phyloP scores from a whole-genome alignment of 1,140 invertebrate species.

The Panagrolaimus sp. region DNA sequence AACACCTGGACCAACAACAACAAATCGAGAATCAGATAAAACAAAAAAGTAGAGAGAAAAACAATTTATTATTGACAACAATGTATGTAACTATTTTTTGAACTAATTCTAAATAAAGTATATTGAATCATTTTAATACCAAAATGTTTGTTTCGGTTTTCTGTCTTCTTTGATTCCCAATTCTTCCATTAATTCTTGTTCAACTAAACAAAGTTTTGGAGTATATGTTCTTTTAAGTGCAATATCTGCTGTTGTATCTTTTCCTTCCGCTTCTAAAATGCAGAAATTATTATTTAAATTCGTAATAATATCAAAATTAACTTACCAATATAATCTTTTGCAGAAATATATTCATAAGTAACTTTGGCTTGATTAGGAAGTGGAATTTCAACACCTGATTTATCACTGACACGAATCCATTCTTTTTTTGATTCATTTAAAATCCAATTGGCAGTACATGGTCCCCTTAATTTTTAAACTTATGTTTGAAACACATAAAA shows the following conservation, averaged over 20 bases:
- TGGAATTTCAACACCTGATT: slow-evolving; percentile 67
- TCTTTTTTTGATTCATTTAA: slow-evolving; percentile 61
- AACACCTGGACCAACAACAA: too few species aligned
- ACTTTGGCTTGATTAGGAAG: slow-evolving; percentile 44
- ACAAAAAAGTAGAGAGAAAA: too few species aligned
- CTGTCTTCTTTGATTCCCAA: slow-evolving; percentile 58
- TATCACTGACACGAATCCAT: slow-evolving; percentile 75
- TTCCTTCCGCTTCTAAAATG: slow-evolving; percentile 35
- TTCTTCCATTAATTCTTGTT: slow-evolving; percentile 59
- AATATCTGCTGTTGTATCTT: slow-evolving; percentile 36
- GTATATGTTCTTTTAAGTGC: slow-evolving; percentile 54
- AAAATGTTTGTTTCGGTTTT: slow-evolving; percentile 56
- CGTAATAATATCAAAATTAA: slow-evolving; percentile 9
- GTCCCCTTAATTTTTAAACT: slow-evolving; percentile 60
- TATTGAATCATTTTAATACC: slow-evolving; percentile 58
- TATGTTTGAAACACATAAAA: not conserved
- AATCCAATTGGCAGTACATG: slow-evolving; percentile 65
- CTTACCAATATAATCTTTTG: slow-evolving; percentile 44
- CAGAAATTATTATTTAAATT: too few species aligned
- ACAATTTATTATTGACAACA: too few species aligned
- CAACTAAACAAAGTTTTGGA: slow-evolving; percentile 52
- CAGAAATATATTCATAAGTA: slow-evolving; percentile 53
- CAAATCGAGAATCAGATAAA: too few species aligned
- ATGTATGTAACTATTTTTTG: too few species aligned
- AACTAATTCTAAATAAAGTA: too few species aligned